Evolutionary conservation across 1,140 invertebrate genomes (phyloP).

Genomic region (Ruditapes philippinarum): DNA sequence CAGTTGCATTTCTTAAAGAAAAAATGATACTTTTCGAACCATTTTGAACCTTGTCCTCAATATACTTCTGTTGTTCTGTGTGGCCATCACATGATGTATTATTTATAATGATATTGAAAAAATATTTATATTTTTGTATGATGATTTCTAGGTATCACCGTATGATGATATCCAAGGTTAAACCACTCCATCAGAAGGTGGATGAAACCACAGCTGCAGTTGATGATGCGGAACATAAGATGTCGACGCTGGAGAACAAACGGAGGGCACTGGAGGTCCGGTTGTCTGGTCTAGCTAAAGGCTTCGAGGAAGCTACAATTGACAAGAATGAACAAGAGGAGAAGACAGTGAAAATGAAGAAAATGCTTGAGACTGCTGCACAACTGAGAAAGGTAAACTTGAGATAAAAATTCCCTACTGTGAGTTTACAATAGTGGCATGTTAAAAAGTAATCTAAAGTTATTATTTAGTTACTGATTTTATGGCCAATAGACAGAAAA

Average conservation of each 20-base stretch:
- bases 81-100: too few relatives aligned
- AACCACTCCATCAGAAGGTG: conserved; percentile 86
- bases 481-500: too few relatives aligned
- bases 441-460: too few relatives aligned
- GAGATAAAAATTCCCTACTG: too few relatives aligned
- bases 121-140: too few relatives aligned
- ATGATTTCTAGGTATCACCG: conserved; percentile 83
- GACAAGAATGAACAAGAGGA: conserved; percentile 87
- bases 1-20: too few relatives aligned
- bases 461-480: too few relatives aligned
- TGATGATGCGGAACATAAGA: conserved; percentile 86
- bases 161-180: conserved; percentile 86
- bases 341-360: conserved; percentile 85
- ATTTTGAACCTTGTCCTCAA: too few relatives aligned
- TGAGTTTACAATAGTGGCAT: too few relatives aligned
- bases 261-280: conserved; percentile 83
- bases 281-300: conserved; percentile 83
- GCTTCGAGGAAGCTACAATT: conserved; percentile 86
- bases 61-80: too few relatives aligned
- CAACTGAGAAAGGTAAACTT: conserved; percentile 83
- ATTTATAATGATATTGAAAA: too few relatives aligned
- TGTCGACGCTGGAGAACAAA: conserved; percentile 85
- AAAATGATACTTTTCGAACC: too few relatives aligned
- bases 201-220: conserved; percentile 85
- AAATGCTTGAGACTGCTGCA: conserved; percentile 85